Evolutionary conservation across 2,797 vertebrate genomes (phyloP).

Genomic region (Gymnocypris eckloni): DNA sequence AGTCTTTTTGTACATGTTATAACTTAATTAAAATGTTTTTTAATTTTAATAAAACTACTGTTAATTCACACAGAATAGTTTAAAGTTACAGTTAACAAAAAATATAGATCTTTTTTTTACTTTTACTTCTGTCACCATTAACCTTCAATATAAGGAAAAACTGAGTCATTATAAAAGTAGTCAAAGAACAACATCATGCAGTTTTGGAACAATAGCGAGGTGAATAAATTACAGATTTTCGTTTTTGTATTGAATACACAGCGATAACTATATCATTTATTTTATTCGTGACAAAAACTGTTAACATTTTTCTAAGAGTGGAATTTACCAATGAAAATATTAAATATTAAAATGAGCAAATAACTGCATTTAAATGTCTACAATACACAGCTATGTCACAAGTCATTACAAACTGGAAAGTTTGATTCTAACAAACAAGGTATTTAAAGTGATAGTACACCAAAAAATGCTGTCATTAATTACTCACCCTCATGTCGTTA

Average conservation of each 20-base stretch:
- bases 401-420: not conserved
- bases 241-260: not conserved
- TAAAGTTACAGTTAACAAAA: not conserved
- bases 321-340: not conserved
- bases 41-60: not conserved
- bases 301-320: not conserved
- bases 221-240: not conserved
- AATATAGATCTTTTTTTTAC: not conserved
- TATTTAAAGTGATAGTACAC: not conserved
- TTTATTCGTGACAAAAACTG: not conserved
- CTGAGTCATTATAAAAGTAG: not conserved
- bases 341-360: not conserved
- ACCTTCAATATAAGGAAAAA: not conserved
- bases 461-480: not conserved
- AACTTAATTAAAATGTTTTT: not conserved
- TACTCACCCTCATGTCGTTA: not conserved
- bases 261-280: not conserved
- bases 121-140: not conserved
- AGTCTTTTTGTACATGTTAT: not conserved
- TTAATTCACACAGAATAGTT: not conserved
- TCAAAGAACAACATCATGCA: not conserved
- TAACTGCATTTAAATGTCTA: not conserved
- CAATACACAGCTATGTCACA: not conserved
- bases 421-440: constrained; percentile 1
- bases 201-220: not conserved